Evolutionary conservation across 2,113 vertebrate genomes (phyloP).

Genomic region (Menidia beryllina): DNA sequence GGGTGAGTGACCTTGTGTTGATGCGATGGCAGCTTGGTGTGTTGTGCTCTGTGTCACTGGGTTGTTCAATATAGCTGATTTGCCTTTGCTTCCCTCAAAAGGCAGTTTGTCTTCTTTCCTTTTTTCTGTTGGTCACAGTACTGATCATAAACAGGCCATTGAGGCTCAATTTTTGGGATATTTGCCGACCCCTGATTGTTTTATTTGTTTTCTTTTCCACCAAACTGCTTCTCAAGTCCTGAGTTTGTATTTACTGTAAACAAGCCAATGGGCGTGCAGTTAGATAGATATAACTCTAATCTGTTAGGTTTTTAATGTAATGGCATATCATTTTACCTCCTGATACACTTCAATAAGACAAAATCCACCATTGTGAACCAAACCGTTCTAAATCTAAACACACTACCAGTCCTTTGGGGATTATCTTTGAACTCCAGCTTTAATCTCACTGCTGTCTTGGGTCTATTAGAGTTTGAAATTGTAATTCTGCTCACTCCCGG

Average conservation of each 20-base stretch:
- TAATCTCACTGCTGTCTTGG: constrained; percentile 53
- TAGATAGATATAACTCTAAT: constrained; percentile 19
- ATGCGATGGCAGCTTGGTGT: constrained; percentile 2
- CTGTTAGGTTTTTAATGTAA: constrained; percentile 12
- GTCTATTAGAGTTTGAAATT: constrained; percentile 69
- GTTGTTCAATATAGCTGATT: constrained; percentile 4
- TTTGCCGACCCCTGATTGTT: constrained; percentile 19
- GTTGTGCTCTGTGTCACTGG: constrained; percentile 5
- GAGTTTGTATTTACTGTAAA: constrained; percentile 11
- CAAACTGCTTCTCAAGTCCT: not conserved
- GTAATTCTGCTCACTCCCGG: constrained; percentile 62
- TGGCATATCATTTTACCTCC: constrained; percentile 24
- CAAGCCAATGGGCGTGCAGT: constrained; percentile 4
- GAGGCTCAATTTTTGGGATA: not conserved
- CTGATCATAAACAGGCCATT: not conserved
- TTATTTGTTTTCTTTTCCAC: constrained; percentile 17
- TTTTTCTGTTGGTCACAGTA: not conserved
- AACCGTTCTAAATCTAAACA: constrained; percentile 42
- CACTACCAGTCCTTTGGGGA: constrained; percentile 49
- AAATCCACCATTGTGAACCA: constrained; percentile 21
- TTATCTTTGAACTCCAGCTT: constrained; percentile 45
- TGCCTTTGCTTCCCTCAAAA: constrained; percentile 18
- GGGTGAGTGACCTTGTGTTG: constrained; percentile 41
- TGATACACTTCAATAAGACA: not conserved
- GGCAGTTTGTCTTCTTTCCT: constrained; percentile 5